Evolutionary conservation across 2,888 invertebrate genomes (phyloP).

Genomic region (Troides helena): DNA sequence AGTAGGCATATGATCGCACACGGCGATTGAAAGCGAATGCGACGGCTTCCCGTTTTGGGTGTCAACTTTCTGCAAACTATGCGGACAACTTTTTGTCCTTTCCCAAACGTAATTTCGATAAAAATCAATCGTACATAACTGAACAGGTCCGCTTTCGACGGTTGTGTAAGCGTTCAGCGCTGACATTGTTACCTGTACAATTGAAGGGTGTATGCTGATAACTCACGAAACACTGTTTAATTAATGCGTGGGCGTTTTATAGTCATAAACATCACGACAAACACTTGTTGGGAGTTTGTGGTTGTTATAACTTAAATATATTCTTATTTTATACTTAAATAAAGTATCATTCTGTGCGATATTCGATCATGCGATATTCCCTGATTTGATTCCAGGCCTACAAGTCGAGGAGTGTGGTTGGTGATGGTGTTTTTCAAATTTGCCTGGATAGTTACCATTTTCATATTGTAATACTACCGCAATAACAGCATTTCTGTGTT

Average conservation of each 20-base stretch:
- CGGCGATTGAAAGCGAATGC: conserved; percentile 72
- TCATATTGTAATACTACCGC: too few species aligned
- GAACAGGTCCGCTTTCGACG: conserved; percentile 71
- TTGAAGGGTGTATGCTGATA: conserved; percentile 43
- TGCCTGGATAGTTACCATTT: too few species aligned
- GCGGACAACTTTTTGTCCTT: conserved; percentile 72
- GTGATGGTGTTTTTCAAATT: too few species aligned
- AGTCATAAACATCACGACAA: conserved; percentile 27
- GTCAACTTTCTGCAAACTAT: conserved; percentile 29
- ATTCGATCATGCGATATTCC: not conserved
- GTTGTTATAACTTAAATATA: conserved; percentile 17
- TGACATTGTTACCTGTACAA: conserved; percentile 49
- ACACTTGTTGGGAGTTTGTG: conserved; percentile 10
- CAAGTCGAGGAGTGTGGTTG: not conserved
- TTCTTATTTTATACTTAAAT: conserved; percentile 13
- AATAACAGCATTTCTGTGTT: too few species aligned
- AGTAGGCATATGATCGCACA: conserved; percentile 62
- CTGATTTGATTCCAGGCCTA: too few species aligned
- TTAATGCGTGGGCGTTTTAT: conserved; percentile 57
- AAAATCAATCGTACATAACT: conserved; percentile 65
- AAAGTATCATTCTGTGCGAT: not conserved
- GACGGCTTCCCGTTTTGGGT: conserved; percentile 60
- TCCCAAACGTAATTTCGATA: conserved; percentile 68
- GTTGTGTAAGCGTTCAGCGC: conserved; percentile 59
- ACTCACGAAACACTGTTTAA: conserved; percentile 56